A percentile compares a stretch with the other conserved stretches of the same genome.
Evolutionary conservation across 2,113 vertebrate genomes (phyloP).

Genomic region (Nansenia antarctica): DNA sequence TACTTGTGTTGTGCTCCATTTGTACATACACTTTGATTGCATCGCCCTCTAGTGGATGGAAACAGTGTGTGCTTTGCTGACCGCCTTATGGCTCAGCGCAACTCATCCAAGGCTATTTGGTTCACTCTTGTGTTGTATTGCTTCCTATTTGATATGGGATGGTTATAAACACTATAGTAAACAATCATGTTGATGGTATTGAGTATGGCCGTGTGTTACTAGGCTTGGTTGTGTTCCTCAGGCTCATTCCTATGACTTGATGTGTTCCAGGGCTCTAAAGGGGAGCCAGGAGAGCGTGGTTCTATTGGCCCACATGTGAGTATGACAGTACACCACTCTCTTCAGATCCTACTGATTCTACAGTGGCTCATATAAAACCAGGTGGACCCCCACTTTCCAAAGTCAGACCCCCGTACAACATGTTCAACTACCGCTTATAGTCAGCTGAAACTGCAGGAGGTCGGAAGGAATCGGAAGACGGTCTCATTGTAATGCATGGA

Average conservation of each 20-base stretch:
- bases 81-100: neutral
- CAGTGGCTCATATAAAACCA: neutral
- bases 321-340: conserved; percentile 4
- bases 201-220: neutral
- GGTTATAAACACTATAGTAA: neutral
- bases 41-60: conserved; percentile 43
- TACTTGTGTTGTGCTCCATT: neutral
- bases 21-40: neutral
- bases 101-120: neutral
- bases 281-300: conserved; percentile 74
- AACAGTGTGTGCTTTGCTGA: neutral
- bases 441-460: too few species aligned
- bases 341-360: neutral
- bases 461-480: too few species aligned
- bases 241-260: conserved; percentile 1
- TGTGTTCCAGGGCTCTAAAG: conserved; percentile 76
- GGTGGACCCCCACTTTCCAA: neutral
- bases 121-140: neutral
- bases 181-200: too few species aligned
- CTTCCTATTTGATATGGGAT: neutral
- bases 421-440: too few species aligned
- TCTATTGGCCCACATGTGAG: conserved; percentile 74
- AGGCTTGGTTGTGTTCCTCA: neutral
- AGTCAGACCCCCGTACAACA: neutral
- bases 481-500: too few species aligned